Base-by-base conservation (phyloP, 2,113 vertebrate genomes). In the Cryptomyrus ogoouensis region DNA sequence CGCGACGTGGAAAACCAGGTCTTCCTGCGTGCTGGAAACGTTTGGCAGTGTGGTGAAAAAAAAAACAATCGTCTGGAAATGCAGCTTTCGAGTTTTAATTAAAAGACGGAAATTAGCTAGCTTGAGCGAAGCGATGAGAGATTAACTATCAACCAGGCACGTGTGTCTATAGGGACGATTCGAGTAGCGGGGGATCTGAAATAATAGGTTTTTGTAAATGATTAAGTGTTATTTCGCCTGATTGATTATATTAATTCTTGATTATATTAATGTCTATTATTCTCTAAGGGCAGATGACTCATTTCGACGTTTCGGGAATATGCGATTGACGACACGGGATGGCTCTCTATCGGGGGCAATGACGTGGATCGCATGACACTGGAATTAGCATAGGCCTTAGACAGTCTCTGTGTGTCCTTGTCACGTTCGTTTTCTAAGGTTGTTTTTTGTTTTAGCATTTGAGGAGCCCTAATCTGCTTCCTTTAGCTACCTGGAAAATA, bases 181-280 rank as follows among this genome's bases (percentile, higher is more conserved):
- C 21, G 39, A 66, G 87, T 88, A 62, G 42, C 24, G 5, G 10
- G 52, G 87, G 87, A 62, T 62, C 19, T 42, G 87, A 66, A 88
- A 88, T 88, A 87, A 87, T 87, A 88, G 87, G 87, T 88, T 66
- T 62, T 47, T 56, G 70, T 47, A 89, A 89, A 83, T 89, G 47
- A 80, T 87, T 70, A 80, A 70, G 66, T 39, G 70, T 50, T 89
- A 89, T 80, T 89, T 74, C 50, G 70, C 70, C 70, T 52, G 70
- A 89, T 83, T 83, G 49, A 89, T 80, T 89, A 89, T 53, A 52
- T 89, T 74, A 49, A 80, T 83, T 80, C 66, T n/a, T 39, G 74
- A 80, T 80, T 80, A 80, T 80, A 80, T 80, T 52, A 70, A 89
- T 52, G 62, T 27, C 70, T 35, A 50, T 83, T 89, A 39, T 52